Base-by-base conservation (phyloP, 2,797 vertebrate species). In the Gymnocypris eckloni region DNA sequence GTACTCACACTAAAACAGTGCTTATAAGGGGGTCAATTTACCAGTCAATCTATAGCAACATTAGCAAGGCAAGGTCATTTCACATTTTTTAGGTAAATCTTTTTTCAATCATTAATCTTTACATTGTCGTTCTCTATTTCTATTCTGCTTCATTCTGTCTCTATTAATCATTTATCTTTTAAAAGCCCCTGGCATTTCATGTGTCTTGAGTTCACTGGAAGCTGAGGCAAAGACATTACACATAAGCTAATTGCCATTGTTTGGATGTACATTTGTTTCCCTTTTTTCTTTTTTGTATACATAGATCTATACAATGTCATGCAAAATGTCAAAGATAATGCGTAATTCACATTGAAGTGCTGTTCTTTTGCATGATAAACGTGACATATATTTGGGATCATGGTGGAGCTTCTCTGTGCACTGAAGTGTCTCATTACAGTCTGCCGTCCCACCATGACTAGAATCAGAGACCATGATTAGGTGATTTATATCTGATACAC, bases 371-470 rank as follows among this genome's bases (percentile, higher is more conserved):
- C 9, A 12, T 81, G 48, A 41, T 39, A 22, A 71, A 48, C n/a
- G 37, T 77, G 71, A 82, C 85, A 88, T 80, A 82, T 88, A 88
- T 80, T 73, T 88, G 73, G 79, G 41, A 79, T 45, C 61, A 85
- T 52, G 52, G 22, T 28, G 67, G 15, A 72, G 43, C 66, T 71
- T 79, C 33, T 77, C 41, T 86, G 75, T 67, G 45, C 85, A 86
- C 50, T 41, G 22, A 69, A 52, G 54, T 83, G 77, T 83, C 61
- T 73, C 66, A 80, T 64, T 69, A 48, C 79, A 85, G 28, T 89
- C 83, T 87, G 83, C 50, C 52, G 59, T 9, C 11, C 84, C 48
- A 37, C 76, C 39, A n/a, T 54, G n/a, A 61, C 6, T 61, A 64
- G 22, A 73, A 73, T 61, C 39, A 70, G 33, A 71, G 66, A 41